A percentile compares a stretch with the other conserved stretches of the same genome.
Evolutionary conservation across 1,140 invertebrate species (phyloP).

Genomic region (Metaphire vulgaris): DNA sequence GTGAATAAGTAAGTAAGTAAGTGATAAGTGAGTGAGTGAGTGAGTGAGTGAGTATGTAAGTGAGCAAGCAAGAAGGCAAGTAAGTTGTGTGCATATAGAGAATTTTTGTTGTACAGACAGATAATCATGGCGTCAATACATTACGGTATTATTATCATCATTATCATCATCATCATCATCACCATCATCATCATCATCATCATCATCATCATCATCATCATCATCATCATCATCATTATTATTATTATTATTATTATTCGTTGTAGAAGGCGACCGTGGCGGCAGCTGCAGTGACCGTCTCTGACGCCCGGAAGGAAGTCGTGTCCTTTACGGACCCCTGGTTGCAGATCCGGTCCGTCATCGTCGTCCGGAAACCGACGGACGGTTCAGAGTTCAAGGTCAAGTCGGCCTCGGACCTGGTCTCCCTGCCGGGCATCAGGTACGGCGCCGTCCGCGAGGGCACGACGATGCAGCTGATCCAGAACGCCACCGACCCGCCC

Average conservation of each 20-base stretch:
- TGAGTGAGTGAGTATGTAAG: neutral
- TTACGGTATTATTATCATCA: neutral
- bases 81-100: neutral
- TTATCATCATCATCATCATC: neutral
- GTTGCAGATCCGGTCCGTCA: neutral
- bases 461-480: neutral
- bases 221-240: neutral
- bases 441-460: neutral
- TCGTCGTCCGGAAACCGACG: neutral
- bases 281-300: neutral
- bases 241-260: neutral
- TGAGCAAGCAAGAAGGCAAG: neutral
- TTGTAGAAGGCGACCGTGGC: neutral
- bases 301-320: neutral
- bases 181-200: slow-evolving; percentile 1
- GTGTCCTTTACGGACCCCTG: neutral
- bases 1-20: neutral
- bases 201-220: slow-evolving; percentile 2
- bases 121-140: neutral
- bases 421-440: neutral
- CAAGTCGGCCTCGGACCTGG: neutral
- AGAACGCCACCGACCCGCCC: neutral
- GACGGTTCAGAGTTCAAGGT: neutral
- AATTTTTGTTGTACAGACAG: neutral
- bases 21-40: neutral